These are phyloP conservation scores for Leucophenga maculata DNA, from an alignment of 2,888 invertebrate species.

Conservation along the genomic window DNA sequence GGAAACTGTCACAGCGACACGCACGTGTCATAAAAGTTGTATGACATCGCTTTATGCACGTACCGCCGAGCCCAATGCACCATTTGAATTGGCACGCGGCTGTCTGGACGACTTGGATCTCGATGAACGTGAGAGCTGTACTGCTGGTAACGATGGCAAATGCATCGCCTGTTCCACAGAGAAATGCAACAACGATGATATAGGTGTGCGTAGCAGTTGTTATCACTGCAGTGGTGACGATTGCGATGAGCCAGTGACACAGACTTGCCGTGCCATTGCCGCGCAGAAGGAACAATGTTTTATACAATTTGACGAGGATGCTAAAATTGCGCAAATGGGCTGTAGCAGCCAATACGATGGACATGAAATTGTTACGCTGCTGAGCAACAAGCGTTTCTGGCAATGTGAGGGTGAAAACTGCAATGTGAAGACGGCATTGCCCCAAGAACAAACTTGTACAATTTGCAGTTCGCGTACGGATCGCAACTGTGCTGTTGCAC, in stretches of 20 bases:
- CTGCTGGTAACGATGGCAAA: constrained; percentile 32
- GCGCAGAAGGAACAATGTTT: constrained; percentile 56
- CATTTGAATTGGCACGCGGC: constrained; percentile 57
- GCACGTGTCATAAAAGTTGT: constrained; percentile 58
- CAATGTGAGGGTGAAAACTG: constrained; percentile 62
- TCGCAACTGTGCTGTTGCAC: constrained; percentile 53
- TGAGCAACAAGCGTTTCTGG: constrained; percentile 54
- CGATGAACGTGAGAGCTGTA: constrained; percentile 57
- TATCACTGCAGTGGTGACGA: constrained; percentile 54
- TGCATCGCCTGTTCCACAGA: constrained; percentile 53
- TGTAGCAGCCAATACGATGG: constrained; percentile 62
- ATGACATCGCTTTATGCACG: constrained; percentile 65
- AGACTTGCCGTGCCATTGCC: constrained; percentile 53
- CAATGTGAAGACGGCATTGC: constrained; percentile 53
- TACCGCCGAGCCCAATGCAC: constrained; percentile 47
- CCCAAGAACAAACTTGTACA: constrained; percentile 46
- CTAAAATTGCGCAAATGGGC: constrained; percentile 50
- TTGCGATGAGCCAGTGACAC: constrained; percentile 49
- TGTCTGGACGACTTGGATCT: constrained; percentile 65
- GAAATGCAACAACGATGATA: constrained; percentile 53
- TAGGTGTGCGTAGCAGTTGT: constrained; percentile 59
- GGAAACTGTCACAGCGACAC: constrained; percentile 44
- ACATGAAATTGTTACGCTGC: constrained; percentile 43
- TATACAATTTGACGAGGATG: constrained; percentile 50
- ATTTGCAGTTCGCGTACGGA: constrained; percentile 62